Evolutionary conservation across 2,797 vertebrate species (phyloP).

Genomic region (Falco novaeseelandiae): DNA sequence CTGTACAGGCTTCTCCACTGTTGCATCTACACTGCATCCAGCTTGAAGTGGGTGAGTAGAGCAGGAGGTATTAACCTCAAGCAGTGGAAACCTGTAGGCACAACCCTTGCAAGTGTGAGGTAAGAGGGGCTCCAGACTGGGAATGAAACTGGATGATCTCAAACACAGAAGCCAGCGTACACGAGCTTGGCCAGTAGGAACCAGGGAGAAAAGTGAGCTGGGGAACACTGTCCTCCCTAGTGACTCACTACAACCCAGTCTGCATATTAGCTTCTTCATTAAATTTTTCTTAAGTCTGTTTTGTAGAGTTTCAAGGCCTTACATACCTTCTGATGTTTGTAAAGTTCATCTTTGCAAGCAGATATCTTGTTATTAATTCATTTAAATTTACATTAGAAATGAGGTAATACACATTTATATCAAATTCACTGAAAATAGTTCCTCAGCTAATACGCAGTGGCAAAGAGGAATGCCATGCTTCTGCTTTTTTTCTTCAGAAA

Average conservation of each 20-base stretch:
- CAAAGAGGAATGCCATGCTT: background rate
- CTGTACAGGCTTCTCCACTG: slow-evolving; percentile 2
- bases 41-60: background rate
- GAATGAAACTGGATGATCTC: background rate
- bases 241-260: background rate
- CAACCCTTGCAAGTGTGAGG: background rate
- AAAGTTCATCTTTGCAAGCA: background rate
- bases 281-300: background rate
- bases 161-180: background rate
- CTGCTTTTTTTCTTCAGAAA: background rate
- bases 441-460: background rate
- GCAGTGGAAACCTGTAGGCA: background rate
- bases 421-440: background rate
- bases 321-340: background rate
- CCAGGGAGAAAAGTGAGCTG: background rate
- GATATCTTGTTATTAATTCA: background rate
- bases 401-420: background rate
- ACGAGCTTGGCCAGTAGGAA: background rate
- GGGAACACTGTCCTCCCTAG: background rate
- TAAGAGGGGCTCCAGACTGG: background rate
- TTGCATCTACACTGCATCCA: background rate
- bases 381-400: background rate
- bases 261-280: background rate
- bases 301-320: background rate
- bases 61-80: background rate